phyloP scores from a whole-genome alignment of 1,140 invertebrate genomes.

The fruit fly (Drosophila melanogaster) region Release_6_plus_ISO1_MT NT_033777.3:6663001-6663500 shows the following conservation, averaged over 20 bases:
- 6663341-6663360: conserved; percentile 83
- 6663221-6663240: no score
- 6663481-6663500: conserved; percentile 84
- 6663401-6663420: not conserved
- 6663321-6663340: conserved; percentile 63
- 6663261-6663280: conserved; percentile 1
- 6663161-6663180: no score
- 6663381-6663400: conserved; percentile 25
- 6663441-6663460: conserved; percentile 58
- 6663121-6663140: no score
- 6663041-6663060: not conserved
- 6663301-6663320: conserved; percentile 28
- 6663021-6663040: not conserved
- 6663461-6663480: conserved; percentile 80
- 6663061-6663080: not conserved
- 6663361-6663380: conserved; percentile 77
- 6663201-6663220: no score
- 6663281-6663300: conserved; percentile 58
- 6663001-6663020: conserved; percentile 18
- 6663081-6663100: no score
- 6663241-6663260: conserved; percentile 7
- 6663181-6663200: no score
- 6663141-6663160: no score
- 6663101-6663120: no score
- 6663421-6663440: conserved; percentile 6